Conservation (phyloP, 2,113 vertebrate species). For the Pelodiscus sinensis region DNA sequence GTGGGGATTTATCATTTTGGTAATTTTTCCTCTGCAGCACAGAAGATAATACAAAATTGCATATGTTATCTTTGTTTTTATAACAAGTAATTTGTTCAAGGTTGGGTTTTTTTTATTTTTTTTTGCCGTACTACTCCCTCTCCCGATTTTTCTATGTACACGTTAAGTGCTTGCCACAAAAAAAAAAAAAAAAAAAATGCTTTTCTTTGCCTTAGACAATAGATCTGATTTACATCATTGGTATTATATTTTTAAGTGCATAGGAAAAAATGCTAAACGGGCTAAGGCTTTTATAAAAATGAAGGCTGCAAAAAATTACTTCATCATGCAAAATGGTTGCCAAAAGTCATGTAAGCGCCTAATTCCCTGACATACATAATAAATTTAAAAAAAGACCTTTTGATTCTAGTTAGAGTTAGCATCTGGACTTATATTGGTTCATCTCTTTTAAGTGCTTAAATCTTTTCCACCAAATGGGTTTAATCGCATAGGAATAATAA, state of each 20-base stretch:
- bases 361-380: constrained; percentile 29
- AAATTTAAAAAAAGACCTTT: constrained; percentile 28
- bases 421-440: constrained; percentile 18
- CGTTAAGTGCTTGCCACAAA: constrained; percentile 48
- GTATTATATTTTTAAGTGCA: constrained; percentile 18
- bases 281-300: constrained; percentile 67
- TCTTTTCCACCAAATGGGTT: constrained; percentile 11
- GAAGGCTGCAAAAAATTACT: constrained; percentile 43
- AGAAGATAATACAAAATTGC: background rate
- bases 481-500: background rate
- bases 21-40: constrained; percentile 7
- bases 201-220: constrained; percentile 17
- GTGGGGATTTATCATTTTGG: background rate
- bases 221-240: constrained; percentile 60
- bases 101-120: background rate
- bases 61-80: background rate
- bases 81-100: constrained; percentile 35
- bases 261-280: constrained; percentile 37
- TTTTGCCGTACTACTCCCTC: background rate
- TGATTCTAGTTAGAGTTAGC: constrained; percentile 15
- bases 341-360: constrained; percentile 46
- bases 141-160: background rate
- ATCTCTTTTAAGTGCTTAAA: background rate
- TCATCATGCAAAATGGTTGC: constrained; percentile 60
- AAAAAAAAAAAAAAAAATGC: too few species aligned